Percentiles rank a stretch among this genome's conserved stretches.
Conservation (phyloP, 35 echinoderm and acorn worm genomes). For the Stichopus chloronotus region DNA sequence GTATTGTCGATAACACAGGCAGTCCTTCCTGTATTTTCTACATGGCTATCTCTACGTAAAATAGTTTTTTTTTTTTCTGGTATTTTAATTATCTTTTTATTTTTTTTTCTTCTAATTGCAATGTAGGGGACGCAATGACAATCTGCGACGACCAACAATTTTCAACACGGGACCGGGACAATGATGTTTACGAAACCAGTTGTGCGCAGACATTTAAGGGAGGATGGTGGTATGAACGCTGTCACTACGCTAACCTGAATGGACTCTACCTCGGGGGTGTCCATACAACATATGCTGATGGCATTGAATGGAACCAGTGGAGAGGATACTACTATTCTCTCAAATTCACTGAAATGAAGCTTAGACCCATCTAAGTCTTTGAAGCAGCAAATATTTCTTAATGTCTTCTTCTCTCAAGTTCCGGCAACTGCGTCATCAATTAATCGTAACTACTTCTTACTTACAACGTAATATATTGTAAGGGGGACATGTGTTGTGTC, state of each 20-base stretch:
- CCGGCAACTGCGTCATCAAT: no score
- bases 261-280: conserved; percentile 59
- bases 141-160: conserved; percentile 10
- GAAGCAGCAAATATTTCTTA: no score
- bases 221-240: conserved; percentile 66
- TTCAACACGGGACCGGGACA: conserved; percentile 47
- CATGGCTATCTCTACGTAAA: neutral
- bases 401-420: no score
- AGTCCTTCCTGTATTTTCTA: neutral
- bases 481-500: no score
- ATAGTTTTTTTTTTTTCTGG: neutral
- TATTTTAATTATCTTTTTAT: neutral
- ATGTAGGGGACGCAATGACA: conserved; percentile 15
- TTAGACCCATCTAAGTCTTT: conserved; percentile 49
- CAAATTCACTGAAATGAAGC: conserved; percentile 86
- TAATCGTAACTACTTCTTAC: no score
- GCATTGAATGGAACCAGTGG: conserved; percentile 81
- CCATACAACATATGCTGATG: conserved; percentile 69
- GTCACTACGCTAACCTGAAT: conserved; percentile 64
- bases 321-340: conserved; percentile 88
- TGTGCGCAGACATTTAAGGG: conserved; percentile 54
- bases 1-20: no score
- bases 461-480: no score
- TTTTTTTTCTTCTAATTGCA: neutral
- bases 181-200: neutral